These are phyloP conservation scores for Chiloscyllium plagiosum DNA, from an alignment of 2,113 vertebrate species.

Conservation along the genomic window DNA sequence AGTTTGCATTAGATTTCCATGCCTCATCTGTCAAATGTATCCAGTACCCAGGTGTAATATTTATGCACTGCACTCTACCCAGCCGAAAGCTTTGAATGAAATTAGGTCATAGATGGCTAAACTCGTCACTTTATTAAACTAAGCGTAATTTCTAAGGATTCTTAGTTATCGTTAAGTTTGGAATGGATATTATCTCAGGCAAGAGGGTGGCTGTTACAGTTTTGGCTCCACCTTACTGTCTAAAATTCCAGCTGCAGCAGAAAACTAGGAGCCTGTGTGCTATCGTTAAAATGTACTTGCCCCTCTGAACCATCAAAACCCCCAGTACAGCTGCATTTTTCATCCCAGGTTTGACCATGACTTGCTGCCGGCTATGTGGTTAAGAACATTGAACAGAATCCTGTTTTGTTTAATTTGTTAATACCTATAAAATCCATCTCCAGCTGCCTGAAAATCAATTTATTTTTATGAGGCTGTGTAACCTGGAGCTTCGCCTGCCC, in stretches of 20 bases:
- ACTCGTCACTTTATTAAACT: neutral
- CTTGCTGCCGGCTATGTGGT: neutral
- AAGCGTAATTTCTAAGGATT: neutral
- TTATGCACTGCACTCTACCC: neutral
- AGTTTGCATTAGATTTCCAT: too few species aligned
- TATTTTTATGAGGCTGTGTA: slow-evolving; percentile 25
- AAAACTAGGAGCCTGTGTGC: neutral
- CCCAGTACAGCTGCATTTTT: neutral
- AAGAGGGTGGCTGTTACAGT: neutral
- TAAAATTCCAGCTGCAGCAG: neutral
- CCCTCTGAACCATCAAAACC: neutral
- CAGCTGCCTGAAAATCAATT: slow-evolving; percentile 16
- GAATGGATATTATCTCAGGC: neutral
- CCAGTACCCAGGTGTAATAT: neutral
- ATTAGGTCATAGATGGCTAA: neutral
- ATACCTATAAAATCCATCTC: slow-evolving; percentile 6
- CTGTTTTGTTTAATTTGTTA: slow-evolving; percentile 27
- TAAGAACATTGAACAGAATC: slow-evolving; percentile 11
- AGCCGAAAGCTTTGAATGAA: too few species aligned
- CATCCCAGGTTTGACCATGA: neutral
- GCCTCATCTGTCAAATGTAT: too few species aligned
- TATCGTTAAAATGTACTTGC: neutral
- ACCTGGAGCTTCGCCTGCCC: neutral
- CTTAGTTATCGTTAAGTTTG: neutral
- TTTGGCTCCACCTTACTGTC: neutral